These are phyloP conservation scores for Castor canadensis DNA, from an alignment of 2,113 vertebrate species.

Conservation along the genomic window DNA sequence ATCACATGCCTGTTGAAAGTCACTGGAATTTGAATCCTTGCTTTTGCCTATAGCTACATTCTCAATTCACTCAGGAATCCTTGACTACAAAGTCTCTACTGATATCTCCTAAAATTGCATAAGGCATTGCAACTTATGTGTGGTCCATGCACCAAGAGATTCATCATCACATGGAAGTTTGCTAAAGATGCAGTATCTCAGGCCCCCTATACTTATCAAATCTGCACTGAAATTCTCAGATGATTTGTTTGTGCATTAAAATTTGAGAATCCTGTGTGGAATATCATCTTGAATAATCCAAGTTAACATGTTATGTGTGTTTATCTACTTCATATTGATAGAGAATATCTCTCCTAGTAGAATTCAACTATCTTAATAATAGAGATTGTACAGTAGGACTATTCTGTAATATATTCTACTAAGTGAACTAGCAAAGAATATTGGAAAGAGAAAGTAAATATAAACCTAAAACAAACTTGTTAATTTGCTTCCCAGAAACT, in stretches of 20 bases:
- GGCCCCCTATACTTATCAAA: too few relatives aligned
- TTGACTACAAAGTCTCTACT: background rate
- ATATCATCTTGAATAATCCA: background rate
- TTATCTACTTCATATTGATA: background rate
- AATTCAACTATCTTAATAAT: background rate
- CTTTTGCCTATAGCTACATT: background rate
- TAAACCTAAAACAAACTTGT: background rate
- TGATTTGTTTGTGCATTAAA: background rate
- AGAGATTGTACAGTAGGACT: background rate
- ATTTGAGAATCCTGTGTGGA: background rate
- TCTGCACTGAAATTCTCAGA: too few relatives aligned
- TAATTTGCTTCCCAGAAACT: background rate
- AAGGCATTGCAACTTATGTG: background rate
- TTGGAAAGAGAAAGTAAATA: background rate
- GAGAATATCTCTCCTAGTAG: background rate
- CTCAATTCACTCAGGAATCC: background rate
- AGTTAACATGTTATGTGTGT: background rate
- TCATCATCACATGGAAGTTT: background rate
- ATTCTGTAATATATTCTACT: background rate
- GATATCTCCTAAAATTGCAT: background rate
- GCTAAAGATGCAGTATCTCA: background rate
- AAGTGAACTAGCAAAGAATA: background rate
- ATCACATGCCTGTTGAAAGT: accelerated
- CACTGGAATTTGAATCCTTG: background rate
- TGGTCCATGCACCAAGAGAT: background rate